Evolutionary conservation across 1,140 invertebrate species (phyloP).

Genomic region (Rhysida immarginata): DNA sequence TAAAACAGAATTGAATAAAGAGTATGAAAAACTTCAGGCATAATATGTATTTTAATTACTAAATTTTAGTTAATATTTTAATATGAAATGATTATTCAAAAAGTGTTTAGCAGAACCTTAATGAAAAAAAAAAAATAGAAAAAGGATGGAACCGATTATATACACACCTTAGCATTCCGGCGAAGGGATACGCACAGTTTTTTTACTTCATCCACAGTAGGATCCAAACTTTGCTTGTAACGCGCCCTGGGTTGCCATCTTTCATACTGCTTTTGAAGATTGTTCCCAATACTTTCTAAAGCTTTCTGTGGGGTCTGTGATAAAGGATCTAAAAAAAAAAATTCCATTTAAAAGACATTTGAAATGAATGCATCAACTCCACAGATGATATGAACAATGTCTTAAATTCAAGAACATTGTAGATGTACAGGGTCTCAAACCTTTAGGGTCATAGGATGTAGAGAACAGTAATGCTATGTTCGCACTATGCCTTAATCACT

Average conservation of each 20-base stretch:
- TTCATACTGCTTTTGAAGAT: conserved; percentile 91
- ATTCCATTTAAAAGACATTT: background rate
- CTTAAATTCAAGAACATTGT: no score
- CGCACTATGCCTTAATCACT: no score
- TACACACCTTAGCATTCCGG: conserved; percentile 70
- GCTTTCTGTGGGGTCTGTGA: conserved; percentile 83
- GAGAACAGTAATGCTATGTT: no score
- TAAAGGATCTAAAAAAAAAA: conserved; percentile 34
- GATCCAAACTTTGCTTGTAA: conserved; percentile 92
- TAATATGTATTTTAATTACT: no score
- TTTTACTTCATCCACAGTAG: conserved; percentile 94
- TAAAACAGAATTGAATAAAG: conserved; percentile 11
- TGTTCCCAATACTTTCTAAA: conserved; percentile 76
- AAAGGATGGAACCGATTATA: background rate
- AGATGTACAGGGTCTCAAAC: no score
- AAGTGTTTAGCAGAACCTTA: background rate
- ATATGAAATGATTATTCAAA: conserved; percentile 10
- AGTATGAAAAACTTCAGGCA: no score
- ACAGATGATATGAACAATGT: no score
- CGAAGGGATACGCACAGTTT: conserved; percentile 87
- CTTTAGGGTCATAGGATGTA: no score
- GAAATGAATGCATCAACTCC: no score
- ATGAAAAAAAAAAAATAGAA: background rate
- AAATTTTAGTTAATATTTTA: no score
- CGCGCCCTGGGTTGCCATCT: conserved; percentile 92